Evolutionary conservation across 2,113 vertebrate species (phyloP), one percentile per base, ranked within the genome.

Genomic region (Gymnarchus niloticus): DNA sequence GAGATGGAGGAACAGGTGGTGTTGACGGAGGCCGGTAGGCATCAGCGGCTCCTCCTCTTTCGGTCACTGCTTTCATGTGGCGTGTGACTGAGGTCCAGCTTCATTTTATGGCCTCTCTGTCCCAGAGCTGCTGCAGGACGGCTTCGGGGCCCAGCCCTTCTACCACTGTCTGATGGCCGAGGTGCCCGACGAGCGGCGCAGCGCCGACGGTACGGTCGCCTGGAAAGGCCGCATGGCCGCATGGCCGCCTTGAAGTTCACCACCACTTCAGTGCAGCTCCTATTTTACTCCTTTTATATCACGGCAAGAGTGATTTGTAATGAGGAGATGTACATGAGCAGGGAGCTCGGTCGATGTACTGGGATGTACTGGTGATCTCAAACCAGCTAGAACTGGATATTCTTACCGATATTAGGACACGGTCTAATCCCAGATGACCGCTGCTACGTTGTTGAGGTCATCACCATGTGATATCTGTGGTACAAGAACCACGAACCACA

Each of bases 71-170:
- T 23, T 48, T 80, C 0, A 51, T 21, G 59, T 17, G 21, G 7
- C n/a, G 25, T 25, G 19, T 65, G 59, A 8, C n/a, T 21, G 59
- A n/a, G 59, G 19, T 57, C 2, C 56, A 57, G n/a, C 23, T 65
- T 17, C 21, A 7, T 17, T 7, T 12, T 33, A 1, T 82, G 48
- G 25, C 12, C 6, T 7, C 1, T 28, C 52, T 33, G 4, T 28
- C 87, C 87, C 88, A 96, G 95, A 96, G 56, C 91, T 96, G 83
- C 90, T 95, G 85, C 93, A 93, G 61, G 94, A 95, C 1, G 92
- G 94, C 44, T 97, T 96, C 86, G 95, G 95, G 48, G 90, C 94
- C 5, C 91, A 92, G 81, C 92, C 94, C 0, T 95, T 95, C 89
- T 96, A 94, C 85, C 92, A 93, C 86, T 93, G 91, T 54, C 89